Evolutionary conservation across 37 sponge, comb jelly and placozoan species (phyloP).

Genomic region (Halichondria panicea): DNA sequence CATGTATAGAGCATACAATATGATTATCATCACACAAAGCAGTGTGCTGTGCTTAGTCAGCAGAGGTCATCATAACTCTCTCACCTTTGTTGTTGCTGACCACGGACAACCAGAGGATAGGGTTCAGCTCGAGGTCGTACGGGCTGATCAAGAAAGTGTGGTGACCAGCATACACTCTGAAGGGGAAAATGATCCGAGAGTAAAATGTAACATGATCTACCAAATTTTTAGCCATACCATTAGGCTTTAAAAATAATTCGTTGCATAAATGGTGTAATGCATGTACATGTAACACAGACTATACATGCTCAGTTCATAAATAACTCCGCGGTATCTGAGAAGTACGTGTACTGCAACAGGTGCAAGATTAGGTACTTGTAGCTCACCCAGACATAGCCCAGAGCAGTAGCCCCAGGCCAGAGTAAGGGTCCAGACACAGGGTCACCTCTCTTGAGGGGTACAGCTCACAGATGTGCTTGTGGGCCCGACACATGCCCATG

Average conservation of each 20-base stretch:
- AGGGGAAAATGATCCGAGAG: background rate
- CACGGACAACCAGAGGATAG: constrained; percentile 82
- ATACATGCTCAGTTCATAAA: no score
- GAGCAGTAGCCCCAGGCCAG: constrained; percentile 89
- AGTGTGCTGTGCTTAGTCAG: background rate
- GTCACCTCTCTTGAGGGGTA: constrained; percentile 81
- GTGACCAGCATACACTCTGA: constrained; percentile 93
- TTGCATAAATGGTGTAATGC: no score
- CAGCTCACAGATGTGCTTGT: constrained; percentile 82
- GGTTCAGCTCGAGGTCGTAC: constrained; percentile 82
- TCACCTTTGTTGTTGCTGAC: constrained; percentile 85
- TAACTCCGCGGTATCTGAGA: no score
- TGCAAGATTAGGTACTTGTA: no score
- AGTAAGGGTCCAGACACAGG: constrained; percentile 95
- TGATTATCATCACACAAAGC: no score
- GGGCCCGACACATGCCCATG: constrained; percentile 78
- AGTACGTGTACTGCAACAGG: no score
- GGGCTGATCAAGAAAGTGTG: constrained; percentile 83
- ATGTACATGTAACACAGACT: constrained; percentile 31
- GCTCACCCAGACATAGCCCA: constrained; percentile 81
- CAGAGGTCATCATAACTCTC: background rate
- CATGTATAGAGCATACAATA: background rate
- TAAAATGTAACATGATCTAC: background rate
- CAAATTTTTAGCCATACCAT: no score
- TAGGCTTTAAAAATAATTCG: no score